Base-by-base conservation (phyloP, 1,140 invertebrate genomes). In the Littorina saxatilis region DNA sequence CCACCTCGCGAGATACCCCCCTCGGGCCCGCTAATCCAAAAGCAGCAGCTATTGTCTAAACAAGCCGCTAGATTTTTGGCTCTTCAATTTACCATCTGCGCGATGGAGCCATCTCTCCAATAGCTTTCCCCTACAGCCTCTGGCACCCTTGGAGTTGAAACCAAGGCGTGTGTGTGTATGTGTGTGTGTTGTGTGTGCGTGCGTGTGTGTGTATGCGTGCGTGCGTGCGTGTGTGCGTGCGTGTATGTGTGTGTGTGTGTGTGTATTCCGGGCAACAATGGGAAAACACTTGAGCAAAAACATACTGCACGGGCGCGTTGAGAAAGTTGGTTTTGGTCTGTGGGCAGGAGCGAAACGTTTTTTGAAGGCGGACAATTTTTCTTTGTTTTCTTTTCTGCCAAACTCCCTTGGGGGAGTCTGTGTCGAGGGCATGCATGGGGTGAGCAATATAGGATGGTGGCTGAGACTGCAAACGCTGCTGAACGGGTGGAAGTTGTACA, bases 11-110 rank as follows among this genome's bases (percentile, higher is more conserved):
- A 47, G 43, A 47, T 47, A 47, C 7, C 17, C 7, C 43, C 43
- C 43, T 47, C 43, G 43, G 39, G 37, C 23, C 35, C n/a, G 39
- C 39, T 37, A 27, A 40, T n/a, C 43, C n/a, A n/a, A 32, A 47
- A 74, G 43, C 72, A 27, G 72, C 29, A 50, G 13, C 72, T 32
- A 74, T 47, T 52, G 72, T 74, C 40, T 74, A 35, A 32, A 32
- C 40, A 74, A 74, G 72, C 72, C 11, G 43, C 43, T 9, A 29
- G 1, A 32, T 74, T 74, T 29, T 74, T 17, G 40, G 39, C 50
- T 74, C 50, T 32, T 50, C 40, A 50, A 35, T 29, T 52, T 50
- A 74, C 43, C 27, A 23, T 29, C 40, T 17, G 72, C 70, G 27
- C 23, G 39, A 63, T 32, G 17, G 61, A 63, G 29, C 61, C 27